Percentiles rank a stretch among this genome's conserved stretches.
Conservation (phyloP, 2,797 vertebrate genomes). For the Takifugu ocellatus region DNA sequence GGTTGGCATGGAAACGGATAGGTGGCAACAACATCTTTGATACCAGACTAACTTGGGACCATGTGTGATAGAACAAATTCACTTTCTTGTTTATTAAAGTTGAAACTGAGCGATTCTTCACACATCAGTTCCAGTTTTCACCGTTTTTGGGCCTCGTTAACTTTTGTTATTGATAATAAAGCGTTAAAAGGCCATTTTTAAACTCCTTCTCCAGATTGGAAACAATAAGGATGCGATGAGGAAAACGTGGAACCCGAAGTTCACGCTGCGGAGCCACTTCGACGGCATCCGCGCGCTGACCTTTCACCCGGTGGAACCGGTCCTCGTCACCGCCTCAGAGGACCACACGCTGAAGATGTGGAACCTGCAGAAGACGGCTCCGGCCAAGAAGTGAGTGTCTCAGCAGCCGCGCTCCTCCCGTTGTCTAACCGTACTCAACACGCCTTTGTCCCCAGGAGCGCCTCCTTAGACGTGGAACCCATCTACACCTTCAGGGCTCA, state of each 20-base stretch:
- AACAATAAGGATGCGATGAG: slow-evolving; percentile 97
- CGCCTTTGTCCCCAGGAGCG: slow-evolving; percentile 79
- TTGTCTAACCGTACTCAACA: too few species aligned
- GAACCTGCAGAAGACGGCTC: slow-evolving; percentile 99
- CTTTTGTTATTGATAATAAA: too few species aligned
- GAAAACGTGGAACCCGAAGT: slow-evolving; percentile 99
- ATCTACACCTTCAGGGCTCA: slow-evolving; percentile 99
- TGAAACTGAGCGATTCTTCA: too few species aligned
- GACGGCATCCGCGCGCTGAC: slow-evolving; percentile 92
- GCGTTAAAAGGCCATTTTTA: too few species aligned
- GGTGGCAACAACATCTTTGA: neutral
- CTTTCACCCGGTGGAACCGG: slow-evolving; percentile 93
- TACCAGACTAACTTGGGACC: too few species aligned
- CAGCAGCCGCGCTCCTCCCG: neutral
- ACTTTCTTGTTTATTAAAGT: too few species aligned
- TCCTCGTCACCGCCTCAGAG: slow-evolving; percentile 96
- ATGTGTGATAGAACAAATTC: too few species aligned
- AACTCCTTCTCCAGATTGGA: slow-evolving; percentile 79
- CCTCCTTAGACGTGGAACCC: slow-evolving; percentile 95
- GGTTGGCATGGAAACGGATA: too few species aligned
- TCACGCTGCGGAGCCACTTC: slow-evolving; percentile 97
- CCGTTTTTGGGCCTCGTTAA: too few species aligned
- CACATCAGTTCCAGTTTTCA: too few species aligned
- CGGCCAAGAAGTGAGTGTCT: slow-evolving; percentile 89
- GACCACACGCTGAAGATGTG: slow-evolving; percentile 99